Evolutionary conservation across 2,797 vertebrate genomes (phyloP).

Genomic region (Brachymystax lenok): DNA sequence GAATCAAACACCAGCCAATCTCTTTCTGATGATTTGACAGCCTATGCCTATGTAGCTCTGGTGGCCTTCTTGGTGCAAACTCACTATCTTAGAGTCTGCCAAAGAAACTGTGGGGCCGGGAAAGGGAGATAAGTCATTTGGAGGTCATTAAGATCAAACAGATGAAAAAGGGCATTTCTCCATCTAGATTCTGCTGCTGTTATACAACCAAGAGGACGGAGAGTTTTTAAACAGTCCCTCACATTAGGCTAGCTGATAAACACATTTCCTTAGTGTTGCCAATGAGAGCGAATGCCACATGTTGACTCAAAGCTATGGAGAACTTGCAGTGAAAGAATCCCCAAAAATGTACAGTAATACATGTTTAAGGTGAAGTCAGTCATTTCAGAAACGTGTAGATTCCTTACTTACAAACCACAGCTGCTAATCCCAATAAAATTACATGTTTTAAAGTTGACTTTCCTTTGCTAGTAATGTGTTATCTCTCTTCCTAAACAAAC

Average conservation of each 20-base stretch:
- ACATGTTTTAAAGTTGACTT: not conserved
- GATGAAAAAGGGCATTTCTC: not conserved
- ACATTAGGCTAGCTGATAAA: conserved; percentile 9
- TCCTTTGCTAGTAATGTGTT: not conserved
- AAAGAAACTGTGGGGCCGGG: not conserved
- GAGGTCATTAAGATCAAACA: not conserved
- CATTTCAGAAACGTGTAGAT: not conserved
- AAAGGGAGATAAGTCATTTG: not conserved
- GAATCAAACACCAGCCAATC: conserved; percentile 9
- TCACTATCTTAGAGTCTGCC: not conserved
- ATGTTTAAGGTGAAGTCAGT: not conserved
- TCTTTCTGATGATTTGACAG: not conserved
- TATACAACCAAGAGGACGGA: conserved; percentile 10
- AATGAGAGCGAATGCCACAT: not conserved
- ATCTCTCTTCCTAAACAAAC: not conserved
- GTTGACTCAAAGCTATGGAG: not conserved
- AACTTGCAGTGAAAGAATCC: no score
- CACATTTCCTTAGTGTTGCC: not conserved
- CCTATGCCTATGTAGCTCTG: not conserved
- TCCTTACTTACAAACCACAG: not conserved
- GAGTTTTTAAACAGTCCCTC: conserved; percentile 12
- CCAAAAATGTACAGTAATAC: not conserved
- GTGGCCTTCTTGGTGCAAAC: conserved; percentile 7
- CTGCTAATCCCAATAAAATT: not conserved
- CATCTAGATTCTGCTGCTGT: not conserved